Evolutionary conservation across 2,888 invertebrate species (phyloP).

Genomic region (Therioaphis trifolii): DNA sequence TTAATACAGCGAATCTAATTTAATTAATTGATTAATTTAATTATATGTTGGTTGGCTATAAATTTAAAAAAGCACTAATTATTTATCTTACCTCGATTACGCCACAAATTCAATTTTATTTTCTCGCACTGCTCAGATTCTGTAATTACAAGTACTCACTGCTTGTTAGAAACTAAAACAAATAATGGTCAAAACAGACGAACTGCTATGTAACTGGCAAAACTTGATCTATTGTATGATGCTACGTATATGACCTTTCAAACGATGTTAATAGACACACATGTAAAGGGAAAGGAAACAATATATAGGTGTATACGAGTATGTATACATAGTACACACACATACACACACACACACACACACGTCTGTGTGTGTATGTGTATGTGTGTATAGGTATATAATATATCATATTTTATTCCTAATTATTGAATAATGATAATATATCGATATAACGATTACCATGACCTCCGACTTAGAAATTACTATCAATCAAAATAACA

Average conservation of each 20-base stretch:
- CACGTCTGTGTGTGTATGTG: too few species aligned
- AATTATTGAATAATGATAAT: too few species aligned
- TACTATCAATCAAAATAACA: not conserved
- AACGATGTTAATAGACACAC: not conserved
- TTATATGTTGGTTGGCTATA: too few species aligned
- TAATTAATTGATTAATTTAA: too few species aligned
- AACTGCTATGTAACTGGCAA: not conserved
- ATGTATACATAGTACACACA: too few species aligned
- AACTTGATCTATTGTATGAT: slow-evolving; percentile 10
- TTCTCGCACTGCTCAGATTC: not conserved
- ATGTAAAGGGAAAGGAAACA: slow-evolving; percentile 28
- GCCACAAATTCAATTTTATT: not conserved
- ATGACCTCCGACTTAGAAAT: not conserved
- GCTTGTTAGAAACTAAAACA: slow-evolving; percentile 33
- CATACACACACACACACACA: too few species aligned
- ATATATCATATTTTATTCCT: too few species aligned
- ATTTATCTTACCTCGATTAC: slow-evolving; percentile 27
- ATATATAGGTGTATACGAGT: not conserved
- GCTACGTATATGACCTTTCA: slow-evolving; percentile 41
- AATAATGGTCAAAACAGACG: slow-evolving; percentile 21
- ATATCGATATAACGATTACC: not conserved
- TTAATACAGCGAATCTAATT: too few species aligned
- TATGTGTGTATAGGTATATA: too few species aligned
- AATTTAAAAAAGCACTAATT: too few species aligned
- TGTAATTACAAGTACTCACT: slow-evolving; percentile 7